A percentile compares a stretch with the other conserved stretches of the same genome.
These are phyloP conservation scores for Amorpha juglandis DNA, from an alignment of 2,888 invertebrate species.

Conservation along the genomic window DNA sequence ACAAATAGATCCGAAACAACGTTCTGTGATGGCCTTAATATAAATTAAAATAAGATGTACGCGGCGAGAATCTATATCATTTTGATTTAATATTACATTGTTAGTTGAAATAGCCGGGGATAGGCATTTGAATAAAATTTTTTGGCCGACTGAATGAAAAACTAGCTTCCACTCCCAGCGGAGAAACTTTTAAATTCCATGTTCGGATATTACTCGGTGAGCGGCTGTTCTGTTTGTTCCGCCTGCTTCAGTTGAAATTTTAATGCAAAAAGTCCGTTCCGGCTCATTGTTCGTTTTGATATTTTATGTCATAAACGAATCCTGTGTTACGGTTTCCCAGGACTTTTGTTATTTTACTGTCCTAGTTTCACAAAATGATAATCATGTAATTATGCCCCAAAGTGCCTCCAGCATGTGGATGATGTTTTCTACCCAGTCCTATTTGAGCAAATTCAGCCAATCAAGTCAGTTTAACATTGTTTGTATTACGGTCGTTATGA, in stretches of 20 bases:
- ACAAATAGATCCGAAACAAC: background rate
- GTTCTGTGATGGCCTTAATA: background rate
- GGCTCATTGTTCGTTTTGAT: conserved; percentile 27
- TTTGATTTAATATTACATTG: conserved; percentile 13
- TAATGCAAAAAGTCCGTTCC: conserved; percentile 53
- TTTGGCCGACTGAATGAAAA: conserved; percentile 15
- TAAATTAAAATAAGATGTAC: conserved; percentile 8
- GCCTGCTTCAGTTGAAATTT: conserved; percentile 52
- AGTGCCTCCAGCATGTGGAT: too few species aligned
- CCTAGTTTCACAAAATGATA: background rate
- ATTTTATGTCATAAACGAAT: conserved; percentile 13
- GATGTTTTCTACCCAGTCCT: too few species aligned
- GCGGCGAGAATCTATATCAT: background rate
- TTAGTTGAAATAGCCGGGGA: background rate
- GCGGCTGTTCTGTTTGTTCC: conserved; percentile 50
- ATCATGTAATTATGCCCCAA: too few species aligned
- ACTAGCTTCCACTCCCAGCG: conserved; percentile 17
- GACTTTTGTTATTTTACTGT: background rate
- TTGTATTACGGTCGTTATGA: too few species aligned
- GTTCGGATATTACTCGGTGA: conserved; percentile 55
- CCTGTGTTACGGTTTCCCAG: background rate
- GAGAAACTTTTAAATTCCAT: conserved; percentile 53
- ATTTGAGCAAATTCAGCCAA: too few species aligned
- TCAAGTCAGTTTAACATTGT: too few species aligned
- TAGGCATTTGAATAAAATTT: conserved; percentile 22